Evolutionary conservation across 2,113 vertebrate species (phyloP), one percentile per base, ranked within the genome.

Genomic region (Pseudorectes ferrugineus): DNA sequence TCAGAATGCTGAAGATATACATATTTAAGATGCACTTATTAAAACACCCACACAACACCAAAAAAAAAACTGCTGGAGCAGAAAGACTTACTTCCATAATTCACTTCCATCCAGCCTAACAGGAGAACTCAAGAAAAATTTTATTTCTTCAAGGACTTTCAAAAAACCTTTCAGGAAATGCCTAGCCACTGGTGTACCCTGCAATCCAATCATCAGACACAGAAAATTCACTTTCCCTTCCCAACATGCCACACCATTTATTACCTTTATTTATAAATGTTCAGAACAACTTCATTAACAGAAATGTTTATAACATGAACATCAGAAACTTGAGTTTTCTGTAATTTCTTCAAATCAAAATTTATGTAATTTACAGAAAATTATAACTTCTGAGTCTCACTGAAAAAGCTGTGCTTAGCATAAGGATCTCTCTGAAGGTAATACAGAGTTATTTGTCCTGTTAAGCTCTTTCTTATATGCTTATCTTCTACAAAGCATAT

Each of bases 171-270:
- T 36, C 6, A 8, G 33, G 35, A 84, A 73, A 84, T 21, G 17
- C 11, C 42, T 45, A 29, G 17, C 22, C 31, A 35, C 8, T 28
- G 20, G 33, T 49, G 4, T 42, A 52, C 38, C 16, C 45, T 58
- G 49, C 20, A 72, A 67, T n/a, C 33, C 35, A 81, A n/a, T 16
- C 55, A 49, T 14, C 42, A 85, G 28, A 65, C 22, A 66, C 3
- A 55, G 28, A 20, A 0, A 0, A 35, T 40, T 81, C 0, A 1
- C 29, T 19, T 66, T 31, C 43, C 26, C 33, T 67, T 90, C 68
- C 31, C 31, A 58, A 46, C 2, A 4, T 5, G 3, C 9, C 46
- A 26, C 31, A 77, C 5, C 26, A 49, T 31, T 59, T 45, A 75
- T 38, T 58, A 92, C 12, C 45, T 87, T 42, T 59, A 48, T 57